Evolutionary conservation across 2,888 invertebrate genomes (phyloP), one percentile per base, ranked within the genome.

Genomic region (Cheiracanthium punctorium): DNA sequence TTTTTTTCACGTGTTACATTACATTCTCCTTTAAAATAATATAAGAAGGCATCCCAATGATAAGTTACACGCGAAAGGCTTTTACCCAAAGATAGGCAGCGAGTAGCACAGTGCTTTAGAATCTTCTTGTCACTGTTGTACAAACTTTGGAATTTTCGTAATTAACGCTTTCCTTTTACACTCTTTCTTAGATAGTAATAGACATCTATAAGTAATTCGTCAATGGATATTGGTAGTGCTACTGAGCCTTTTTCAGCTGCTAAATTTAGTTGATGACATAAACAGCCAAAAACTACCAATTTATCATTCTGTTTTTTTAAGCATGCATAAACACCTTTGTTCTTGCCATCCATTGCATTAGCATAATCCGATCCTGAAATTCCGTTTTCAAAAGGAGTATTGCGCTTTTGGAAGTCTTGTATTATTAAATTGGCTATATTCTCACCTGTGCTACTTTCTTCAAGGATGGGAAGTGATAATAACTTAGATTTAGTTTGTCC

Each of bases 21-120:
- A 67, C 67, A 67, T 28, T 67, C 67, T 14, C 10, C 67, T 4
- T 67, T 67, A 67, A 8, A 67, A 28, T 67, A 67, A 67, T 20
- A 29, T 1, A 29, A 28, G 17, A 67, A 4, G 28, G 29, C 20
- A 5, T 28, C 29, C 67, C 29, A 67, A 5, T 67, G 67, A 0
- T 67, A 20, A 2, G 28, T 20, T 2, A 67, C 0, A 20, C 67
- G 17, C n/a, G n/a, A n/a, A n/a, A n/a, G n/a, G n/a, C n/a, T n/a
- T n/a, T n/a, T n/a, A n/a, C n/a, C n/a, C n/a, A 67, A 7, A 5
- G 67, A 67, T 24, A 67, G 14, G 17, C 67, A 67, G 17, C 30
- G n/a, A 7, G 29, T 29, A n/a, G n/a, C n/a, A n/a, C n/a, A n/a
- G n/a, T n/a, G n/a, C n/a, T n/a, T n/a, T n/a, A n/a, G n/a, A n/a